phyloP scores from a whole-genome alignment of 2,797 vertebrate species.

The Carcharodon carcharias region DNA sequence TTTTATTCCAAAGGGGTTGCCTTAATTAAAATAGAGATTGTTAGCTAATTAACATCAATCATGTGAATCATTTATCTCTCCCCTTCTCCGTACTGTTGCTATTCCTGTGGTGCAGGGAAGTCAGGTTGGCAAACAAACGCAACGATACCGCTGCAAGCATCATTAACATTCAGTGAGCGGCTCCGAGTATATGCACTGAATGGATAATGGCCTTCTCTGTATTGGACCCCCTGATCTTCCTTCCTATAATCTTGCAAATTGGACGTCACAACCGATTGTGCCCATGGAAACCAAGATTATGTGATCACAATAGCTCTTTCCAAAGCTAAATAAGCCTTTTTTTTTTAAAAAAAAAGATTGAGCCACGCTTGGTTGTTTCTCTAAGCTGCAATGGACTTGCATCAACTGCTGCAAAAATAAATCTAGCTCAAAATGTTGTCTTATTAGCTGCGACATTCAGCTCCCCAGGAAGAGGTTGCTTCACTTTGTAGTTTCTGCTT shows the following conservation, averaged over 20 bases:
- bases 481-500: neutral
- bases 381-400: neutral
- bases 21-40: neutral
- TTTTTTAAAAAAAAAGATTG: neutral
- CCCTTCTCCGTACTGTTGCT: neutral
- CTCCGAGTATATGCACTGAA: neutral
- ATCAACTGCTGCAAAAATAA: neutral
- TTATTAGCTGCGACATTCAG: neutral
- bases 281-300: constrained; percentile 30
- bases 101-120: neutral
- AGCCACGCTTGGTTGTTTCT: neutral
- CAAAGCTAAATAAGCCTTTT: neutral
- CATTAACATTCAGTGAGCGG: neutral
- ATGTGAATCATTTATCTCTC: neutral
- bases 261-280: neutral
- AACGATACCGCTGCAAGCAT: neutral
- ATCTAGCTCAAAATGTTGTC: neutral
- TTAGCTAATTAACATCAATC: neutral
- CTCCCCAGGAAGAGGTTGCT: neutral
- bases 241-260: neutral
- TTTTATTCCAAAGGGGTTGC: neutral
- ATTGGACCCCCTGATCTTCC: neutral
- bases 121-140: neutral
- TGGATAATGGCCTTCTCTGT: neutral
- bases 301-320: neutral